Base-by-base conservation (phyloP, 2,888 invertebrate genomes). In the Tenthredo amoena region DNA sequence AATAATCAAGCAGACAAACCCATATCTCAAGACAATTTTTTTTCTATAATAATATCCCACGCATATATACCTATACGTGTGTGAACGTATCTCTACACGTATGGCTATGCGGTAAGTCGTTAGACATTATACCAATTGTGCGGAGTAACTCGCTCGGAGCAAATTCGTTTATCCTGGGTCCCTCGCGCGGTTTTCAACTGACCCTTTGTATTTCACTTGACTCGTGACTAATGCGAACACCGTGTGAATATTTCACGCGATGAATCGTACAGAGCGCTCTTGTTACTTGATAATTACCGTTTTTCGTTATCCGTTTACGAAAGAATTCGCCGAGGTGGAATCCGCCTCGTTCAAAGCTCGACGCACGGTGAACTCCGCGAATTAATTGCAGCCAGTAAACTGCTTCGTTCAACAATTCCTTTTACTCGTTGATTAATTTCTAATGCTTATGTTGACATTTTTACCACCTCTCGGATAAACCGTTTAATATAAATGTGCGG, bases 331-430 rank as follows among this genome's bases (percentile, higher is more conserved):
- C 81, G 81, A 40, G 1, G 43, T 18, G 40, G 65, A 62, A 81
- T 81, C 26, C 50, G 77, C 55, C 34, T n/a, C n/a, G 77, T 50
- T 77, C 50, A 18, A 18, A 26, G 12, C 55, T n/a, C 50, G 40
- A 43, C 58, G 40, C 26, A 40, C 40, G 81, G 81, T 71, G 65
- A 71, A 68, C 68, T 68, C 47, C 34, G 47, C 50, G 68, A n/a
- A 83, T 83, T 83, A 83, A 68, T 83, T 83, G 18, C 37, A 43
- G 9, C 83, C 31, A n/a, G 68, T 71, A 83, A 71, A 83, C 83
- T 68, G 47, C n/a, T 34, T 4, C 68, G 83, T 18, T 83, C 43
- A 83, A 68, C 81, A 26, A 81, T 81, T 68, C 83, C 47, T 47
- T 68, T 31, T 47, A 26, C 81, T 21, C 77, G 68, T 31, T 65